Percentiles rank a stretch among this genome's conserved stretches.
Conservation (phyloP, 2,113 vertebrate genomes). For the Bambusicola thoracicus region DNA sequence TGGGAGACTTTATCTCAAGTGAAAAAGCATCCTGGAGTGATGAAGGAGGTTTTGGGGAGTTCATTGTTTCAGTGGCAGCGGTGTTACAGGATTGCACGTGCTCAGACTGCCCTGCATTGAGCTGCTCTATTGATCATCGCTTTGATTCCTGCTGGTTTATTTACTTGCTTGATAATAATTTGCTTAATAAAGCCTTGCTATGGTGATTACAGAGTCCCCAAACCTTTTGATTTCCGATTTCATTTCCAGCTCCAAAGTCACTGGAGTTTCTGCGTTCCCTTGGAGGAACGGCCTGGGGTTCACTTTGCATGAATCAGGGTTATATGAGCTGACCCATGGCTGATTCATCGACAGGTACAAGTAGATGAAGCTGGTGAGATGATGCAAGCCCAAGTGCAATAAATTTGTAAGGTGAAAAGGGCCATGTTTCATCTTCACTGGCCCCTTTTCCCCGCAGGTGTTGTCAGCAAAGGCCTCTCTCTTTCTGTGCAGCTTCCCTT, state of each 20-base stretch:
- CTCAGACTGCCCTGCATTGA: neutral
- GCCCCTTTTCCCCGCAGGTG: neutral
- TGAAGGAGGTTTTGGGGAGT: neutral
- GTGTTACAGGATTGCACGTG: rapidly evolving
- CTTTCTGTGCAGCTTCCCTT: neutral
- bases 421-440: neutral
- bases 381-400: neutral
- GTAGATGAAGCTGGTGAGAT: neutral
- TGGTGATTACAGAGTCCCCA: neutral
- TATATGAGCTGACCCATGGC: neutral
- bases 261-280: rapidly evolving
- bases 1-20: neutral
- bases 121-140: neutral
- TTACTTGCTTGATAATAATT: conserved; percentile 52
- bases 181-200: conserved; percentile 20
- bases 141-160: conserved; percentile 35
- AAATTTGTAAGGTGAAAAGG: neutral
- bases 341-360: neutral
- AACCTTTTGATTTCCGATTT: conserved; percentile 21
- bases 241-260: neutral
- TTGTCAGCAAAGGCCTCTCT: neutral
- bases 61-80: neutral
- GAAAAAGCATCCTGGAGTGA: neutral
- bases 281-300: neutral
- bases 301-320: rapidly evolving